Base-by-base conservation (phyloP, 2,797 vertebrate genomes). In the Cuniculus paca region DNA sequence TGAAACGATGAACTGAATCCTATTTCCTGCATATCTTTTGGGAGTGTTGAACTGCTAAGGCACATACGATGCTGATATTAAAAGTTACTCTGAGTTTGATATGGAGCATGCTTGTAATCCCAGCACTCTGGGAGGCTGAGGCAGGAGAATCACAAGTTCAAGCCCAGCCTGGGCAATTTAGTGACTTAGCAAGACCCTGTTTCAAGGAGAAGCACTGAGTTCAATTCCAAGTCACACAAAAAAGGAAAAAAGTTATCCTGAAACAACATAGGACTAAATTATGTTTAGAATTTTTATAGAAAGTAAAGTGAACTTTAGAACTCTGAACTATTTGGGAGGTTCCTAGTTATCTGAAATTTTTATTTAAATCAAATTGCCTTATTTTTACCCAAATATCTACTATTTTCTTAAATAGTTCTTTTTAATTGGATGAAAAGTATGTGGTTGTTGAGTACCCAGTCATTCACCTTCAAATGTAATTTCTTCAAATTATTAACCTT, bases 311-410 rank as follows among this genome's bases (percentile, higher is more conserved):
- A 11, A 70, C 70, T 70, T 92, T 70, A 85, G 54, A 90, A 13
- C 90, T 88, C 31, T 61, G 50, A 89, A 82, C 54, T 81, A 70
- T 94, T 79, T 94, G 45, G 19, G 12, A 39, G 36, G 4, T 95
- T 86, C 52, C 12, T 80, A 80, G 5, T 96, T 95, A 75, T 45
- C 54, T 88, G 86, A 97, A 88, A 68, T 17, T 79, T 88, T 94
- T 95, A 60, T 83, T 77, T 94, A 92, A 95, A 52, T 95, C n/a
- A 91, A 16, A 94, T 90, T 90, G 77, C n/a, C 22, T 85, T 87
- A 74, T 91, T 93, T 97, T 34, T 63, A 92, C 84, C 12, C 79
- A 96, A 77, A 84, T 80, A 92, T n/a, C 50, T 92, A 63, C 31
- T 81, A 16, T 94, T 94, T 36, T 58, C 61, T n/a, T 77, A 60